Evolutionary conservation across 2,113 vertebrate species (phyloP).

Genomic region (Lamprologus callipterus): DNA sequence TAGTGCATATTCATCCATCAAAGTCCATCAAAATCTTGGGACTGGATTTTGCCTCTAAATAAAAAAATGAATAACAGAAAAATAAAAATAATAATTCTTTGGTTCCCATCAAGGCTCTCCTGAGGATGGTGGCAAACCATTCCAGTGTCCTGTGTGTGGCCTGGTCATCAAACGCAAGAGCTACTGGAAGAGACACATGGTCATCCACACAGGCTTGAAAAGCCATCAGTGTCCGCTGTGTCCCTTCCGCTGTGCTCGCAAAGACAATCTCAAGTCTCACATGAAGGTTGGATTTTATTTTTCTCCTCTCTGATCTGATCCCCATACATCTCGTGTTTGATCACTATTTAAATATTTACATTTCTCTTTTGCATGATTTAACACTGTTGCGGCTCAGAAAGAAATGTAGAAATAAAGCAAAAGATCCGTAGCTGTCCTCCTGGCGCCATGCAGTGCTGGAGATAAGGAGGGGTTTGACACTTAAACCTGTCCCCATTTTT

Average conservation of each 20-base stretch:
- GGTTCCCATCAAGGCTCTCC: constrained; percentile 79
- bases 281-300: constrained; percentile 89
- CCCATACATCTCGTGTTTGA: neutral
- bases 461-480: neutral
- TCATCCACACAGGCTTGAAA: constrained; percentile 98
- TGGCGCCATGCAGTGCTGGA: neutral
- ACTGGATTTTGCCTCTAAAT: neutral
- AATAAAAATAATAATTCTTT: neutral
- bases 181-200: constrained; percentile 99
- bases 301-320: neutral
- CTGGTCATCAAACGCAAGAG: constrained; percentile 99
- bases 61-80: neutral
- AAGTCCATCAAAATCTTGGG: neutral
- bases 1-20: neutral
- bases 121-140: constrained; percentile 95
- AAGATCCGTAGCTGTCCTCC: neutral
- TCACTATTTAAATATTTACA: neutral
- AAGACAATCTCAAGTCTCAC: constrained; percentile 99
- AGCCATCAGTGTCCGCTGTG: constrained; percentile 98
- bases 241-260: constrained; percentile 98
- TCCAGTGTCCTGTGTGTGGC: constrained; percentile 97
- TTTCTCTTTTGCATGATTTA: neutral
- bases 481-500: neutral
- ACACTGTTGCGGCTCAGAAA: neutral
- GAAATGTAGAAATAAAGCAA: neutral